Base-by-base conservation (phyloP, 2,888 invertebrate species). In the Clostera curtula region DNA sequence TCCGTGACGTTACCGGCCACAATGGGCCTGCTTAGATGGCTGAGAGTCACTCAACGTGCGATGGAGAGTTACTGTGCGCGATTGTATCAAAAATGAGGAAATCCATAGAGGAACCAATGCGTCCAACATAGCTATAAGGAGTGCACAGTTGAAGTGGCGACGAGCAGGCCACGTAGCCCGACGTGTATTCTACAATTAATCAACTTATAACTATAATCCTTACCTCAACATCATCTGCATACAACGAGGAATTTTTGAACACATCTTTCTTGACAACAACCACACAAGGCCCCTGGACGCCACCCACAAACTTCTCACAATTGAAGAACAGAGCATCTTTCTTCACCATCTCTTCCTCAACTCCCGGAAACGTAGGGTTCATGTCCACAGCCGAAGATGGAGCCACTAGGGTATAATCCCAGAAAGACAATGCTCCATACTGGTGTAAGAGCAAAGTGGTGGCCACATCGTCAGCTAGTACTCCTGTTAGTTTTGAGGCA, bases 291-390 rank as follows among this genome's bases (percentile, higher is more conserved):
- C 95, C 93, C 57, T 94, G 93, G 0, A 94, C 91, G 1, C 96
- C 96, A 1, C 96, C 96, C 17, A 95, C 87, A 65, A 96, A 95
- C 71, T 96, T 96, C 79, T 95, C 95, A 24, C 93, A 90, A 27
- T 95, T 93, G 64, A 96, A 92, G 71, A 94, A 95, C 29, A 96
- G 80, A 1, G 95, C 95, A 70, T 97, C 96, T 61, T 96, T 95
- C 69, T 90, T 89, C 19, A 90, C 90, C 50, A 89, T 87, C n/a
- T 87, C 86, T 40, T 89, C 89, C 33, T 90, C 89, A 1, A 90
- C 89, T 16, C 91, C 91, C 2, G 79, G 70, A 31, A 83, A 77
- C 6, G 89, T 85, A 0, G 96, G 94, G 61, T 96, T 96, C 92
- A 96, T 93, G 51, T 94, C 91, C 30, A 96, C 88, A 9, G 87